Percentiles rank a stretch among this genome's conserved stretches.
Evolutionary conservation across 2,113 vertebrate genomes (phyloP).

Genomic region (Polypterus bichir): DNA sequence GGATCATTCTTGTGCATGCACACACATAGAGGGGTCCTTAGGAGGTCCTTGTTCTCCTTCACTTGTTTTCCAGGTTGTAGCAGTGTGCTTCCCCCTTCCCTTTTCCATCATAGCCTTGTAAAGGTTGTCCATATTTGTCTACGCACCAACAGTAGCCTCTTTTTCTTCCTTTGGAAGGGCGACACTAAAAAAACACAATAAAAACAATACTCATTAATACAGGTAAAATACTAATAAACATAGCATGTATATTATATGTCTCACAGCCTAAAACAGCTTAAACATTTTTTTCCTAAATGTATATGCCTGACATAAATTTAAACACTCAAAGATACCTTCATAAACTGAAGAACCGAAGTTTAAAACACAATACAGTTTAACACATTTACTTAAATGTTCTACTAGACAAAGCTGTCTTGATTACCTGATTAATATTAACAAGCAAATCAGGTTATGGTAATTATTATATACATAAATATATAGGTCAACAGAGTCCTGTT

Average conservation of each 20-base stretch:
- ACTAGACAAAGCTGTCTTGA: too few relatives aligned
- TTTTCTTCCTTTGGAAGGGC: slow-evolving; percentile 82
- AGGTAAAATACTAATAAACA: neutral
- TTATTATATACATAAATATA: too few relatives aligned
- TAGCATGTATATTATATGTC: neutral
- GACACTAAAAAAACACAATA: slow-evolving; percentile 54
- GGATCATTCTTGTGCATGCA: slow-evolving; percentile 19
- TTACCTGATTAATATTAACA: too few relatives aligned
- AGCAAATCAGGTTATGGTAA: too few relatives aligned
- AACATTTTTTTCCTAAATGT: too few relatives aligned
- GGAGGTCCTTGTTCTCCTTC: slow-evolving; percentile 26
- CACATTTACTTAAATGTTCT: too few relatives aligned
- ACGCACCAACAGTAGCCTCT: slow-evolving; percentile 91
- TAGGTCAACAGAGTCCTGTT: too few relatives aligned
- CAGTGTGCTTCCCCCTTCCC: slow-evolving; percentile 66
- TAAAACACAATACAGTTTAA: too few relatives aligned
- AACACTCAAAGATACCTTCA: too few relatives aligned
- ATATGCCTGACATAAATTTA: too few relatives aligned
- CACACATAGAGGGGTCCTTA: slow-evolving; percentile 19
- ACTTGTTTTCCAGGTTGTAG: slow-evolving; percentile 70
- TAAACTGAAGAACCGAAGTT: too few relatives aligned
- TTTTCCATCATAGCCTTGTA: slow-evolving; percentile 64
- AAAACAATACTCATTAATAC: neutral
- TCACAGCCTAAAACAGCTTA: too few relatives aligned
- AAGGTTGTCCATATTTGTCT: slow-evolving; percentile 81